A percentile compares a stretch with the other conserved stretches of the same genome.
These are phyloP conservation scores for Tipula unca DNA, from an alignment of 2,888 invertebrate genomes.

Conservation along the genomic window DNA sequence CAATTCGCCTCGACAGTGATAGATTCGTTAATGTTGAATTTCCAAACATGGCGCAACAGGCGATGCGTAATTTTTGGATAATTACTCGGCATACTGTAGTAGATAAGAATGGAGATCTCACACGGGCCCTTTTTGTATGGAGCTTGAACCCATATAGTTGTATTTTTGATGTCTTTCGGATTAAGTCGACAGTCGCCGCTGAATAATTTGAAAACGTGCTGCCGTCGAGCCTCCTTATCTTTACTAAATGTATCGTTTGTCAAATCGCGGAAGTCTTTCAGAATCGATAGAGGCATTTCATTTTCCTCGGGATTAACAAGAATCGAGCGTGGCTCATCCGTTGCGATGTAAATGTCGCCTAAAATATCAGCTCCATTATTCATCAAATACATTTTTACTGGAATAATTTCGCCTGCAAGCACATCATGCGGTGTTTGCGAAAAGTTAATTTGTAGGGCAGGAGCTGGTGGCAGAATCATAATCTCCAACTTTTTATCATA, in stretches of 20 bases:
- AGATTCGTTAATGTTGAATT: constrained; percentile 53
- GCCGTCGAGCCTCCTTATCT: constrained; percentile 40
- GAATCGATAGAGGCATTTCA: constrained; percentile 37
- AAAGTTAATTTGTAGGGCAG: constrained; percentile 68
- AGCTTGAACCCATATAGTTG: constrained; percentile 58
- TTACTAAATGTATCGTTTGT: constrained; percentile 40
- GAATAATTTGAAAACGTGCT: constrained; percentile 37
- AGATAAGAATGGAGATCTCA: constrained; percentile 59
- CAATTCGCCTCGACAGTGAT: constrained; percentile 46
- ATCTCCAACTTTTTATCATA: constrained; percentile 63
- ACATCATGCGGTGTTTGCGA: constrained; percentile 55
- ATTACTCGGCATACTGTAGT: constrained; percentile 50
- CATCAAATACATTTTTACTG: constrained; percentile 51
- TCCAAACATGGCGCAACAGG: constrained; percentile 56
- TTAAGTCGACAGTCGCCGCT: constrained; percentile 30
- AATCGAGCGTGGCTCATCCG: constrained; percentile 39
- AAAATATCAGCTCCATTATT: constrained; percentile 56
- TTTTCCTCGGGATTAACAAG: constrained; percentile 34
- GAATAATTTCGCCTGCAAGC: constrained; percentile 61
- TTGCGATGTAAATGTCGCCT: constrained; percentile 51
- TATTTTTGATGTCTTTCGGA: constrained; percentile 35
- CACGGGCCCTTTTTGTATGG: constrained; percentile 55
- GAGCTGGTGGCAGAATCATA: constrained; percentile 67
- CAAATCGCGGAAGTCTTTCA: constrained; percentile 36
- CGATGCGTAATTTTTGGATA: constrained; percentile 42